Conservation (phyloP, 2,113 vertebrate species). For the Pygoscelis antarcticus region DNA sequence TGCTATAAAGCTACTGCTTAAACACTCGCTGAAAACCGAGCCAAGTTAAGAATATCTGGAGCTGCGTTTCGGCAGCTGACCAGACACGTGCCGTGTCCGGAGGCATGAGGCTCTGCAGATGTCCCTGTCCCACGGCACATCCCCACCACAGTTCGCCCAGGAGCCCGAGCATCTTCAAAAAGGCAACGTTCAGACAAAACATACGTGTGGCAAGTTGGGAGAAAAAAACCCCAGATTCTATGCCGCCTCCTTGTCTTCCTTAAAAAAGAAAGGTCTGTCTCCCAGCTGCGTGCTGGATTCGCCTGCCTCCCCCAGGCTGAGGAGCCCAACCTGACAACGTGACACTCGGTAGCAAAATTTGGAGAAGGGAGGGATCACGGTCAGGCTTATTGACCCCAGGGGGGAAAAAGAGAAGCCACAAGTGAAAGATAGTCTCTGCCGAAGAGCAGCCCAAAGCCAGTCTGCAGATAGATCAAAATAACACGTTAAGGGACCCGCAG, state of each 20-base stretch:
- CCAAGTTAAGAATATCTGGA: not conserved
- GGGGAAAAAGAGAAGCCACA: not conserved
- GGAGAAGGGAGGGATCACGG: not conserved
- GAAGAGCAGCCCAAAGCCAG: not conserved
- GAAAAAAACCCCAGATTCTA: not conserved
- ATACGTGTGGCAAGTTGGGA: not conserved
- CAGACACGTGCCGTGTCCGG: rapidly evolving
- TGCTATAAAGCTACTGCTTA: not conserved
- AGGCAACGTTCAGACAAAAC: not conserved
- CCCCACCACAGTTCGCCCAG: not conserved
- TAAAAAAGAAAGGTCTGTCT: constrained; percentile 23
- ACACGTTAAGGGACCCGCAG: rapidly evolving
- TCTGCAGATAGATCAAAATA: not conserved
- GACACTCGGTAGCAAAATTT: rapidly evolving
- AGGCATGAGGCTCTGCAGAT: not conserved
- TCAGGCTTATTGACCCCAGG: not conserved
- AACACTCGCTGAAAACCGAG: not conserved
- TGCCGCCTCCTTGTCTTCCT: not conserved
- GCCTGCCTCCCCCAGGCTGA: not conserved
- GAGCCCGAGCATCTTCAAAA: not conserved
- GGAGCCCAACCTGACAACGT: not conserved
- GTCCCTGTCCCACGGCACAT: not conserved
- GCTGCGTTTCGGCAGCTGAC: not conserved
- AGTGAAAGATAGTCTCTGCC: not conserved
- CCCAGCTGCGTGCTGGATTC: not conserved